These are phyloP conservation scores for Argopecten irradians DNA, from an alignment of 1,140 invertebrate species.

Conservation along the genomic window DNA sequence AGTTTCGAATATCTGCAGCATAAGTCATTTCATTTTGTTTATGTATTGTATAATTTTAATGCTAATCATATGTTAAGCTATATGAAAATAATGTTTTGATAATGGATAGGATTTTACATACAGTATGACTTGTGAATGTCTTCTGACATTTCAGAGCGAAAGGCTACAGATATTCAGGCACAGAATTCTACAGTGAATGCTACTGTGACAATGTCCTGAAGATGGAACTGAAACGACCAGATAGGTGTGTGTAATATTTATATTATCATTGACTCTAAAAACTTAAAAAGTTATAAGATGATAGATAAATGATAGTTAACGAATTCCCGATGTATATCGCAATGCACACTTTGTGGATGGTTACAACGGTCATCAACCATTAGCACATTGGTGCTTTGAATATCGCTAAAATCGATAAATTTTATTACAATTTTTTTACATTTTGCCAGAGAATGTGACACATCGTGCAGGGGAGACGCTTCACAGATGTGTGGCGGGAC, in stretches of 20 bases:
- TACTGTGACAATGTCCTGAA: slow-evolving; percentile 65
- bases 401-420: no score
- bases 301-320: no score
- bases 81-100: background rate
- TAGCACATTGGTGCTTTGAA: no score
- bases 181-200: slow-evolving; percentile 54
- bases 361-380: no score
- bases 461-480: slow-evolving; percentile 58
- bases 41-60: no score
- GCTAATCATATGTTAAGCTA: background rate
- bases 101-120: background rate
- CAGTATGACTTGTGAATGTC: background rate
- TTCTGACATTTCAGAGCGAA: slow-evolving; percentile 50
- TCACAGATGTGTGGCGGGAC: slow-evolving; percentile 60
- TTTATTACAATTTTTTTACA: no score
- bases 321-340: no score
- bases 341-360: no score
- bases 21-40: no score
- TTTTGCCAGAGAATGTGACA: slow-evolving; percentile 60
- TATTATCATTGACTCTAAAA: background rate
- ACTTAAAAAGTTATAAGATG: no score
- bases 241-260: slow-evolving; percentile 46
- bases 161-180: slow-evolving; percentile 58
- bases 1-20: no score
- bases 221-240: slow-evolving; percentile 49